Base-by-base conservation (phyloP, 35 echinoderm and acorn worm genomes). In the Ptychodera flava region DNA sequence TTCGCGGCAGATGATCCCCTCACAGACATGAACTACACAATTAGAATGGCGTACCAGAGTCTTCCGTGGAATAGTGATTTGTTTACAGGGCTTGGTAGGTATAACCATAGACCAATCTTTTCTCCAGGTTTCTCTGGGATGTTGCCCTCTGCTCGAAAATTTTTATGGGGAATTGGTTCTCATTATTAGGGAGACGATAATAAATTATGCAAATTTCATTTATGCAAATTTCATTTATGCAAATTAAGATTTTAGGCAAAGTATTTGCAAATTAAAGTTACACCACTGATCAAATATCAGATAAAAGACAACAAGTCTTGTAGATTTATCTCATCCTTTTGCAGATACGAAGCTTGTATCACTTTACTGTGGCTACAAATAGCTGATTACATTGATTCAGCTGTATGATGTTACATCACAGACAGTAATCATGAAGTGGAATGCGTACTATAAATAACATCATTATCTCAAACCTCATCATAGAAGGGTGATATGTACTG, bases 11-110 rank as follows among this genome's bases (percentile, higher is more conserved):
- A 85, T 12, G 82, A 79, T 52, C 89, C 89, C 35, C 87, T 83
- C 6, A 35, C 34, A 16, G 79, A 93, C 80, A 75, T 93, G 78
- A 78, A 37, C 33, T 89, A 89, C 35, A 86, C 82, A 1, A 89
- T 93, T 33, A 75, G 91, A 38, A 79, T 78, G 27, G n/a, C 82
- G 1, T 89, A 82, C 28, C 29, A 36, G 34, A 22, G 22, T 14
- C 35, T 82, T 28, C 82, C 77, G 2, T 1, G 15, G 1, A 77
- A 83, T 0, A 16, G 16, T 1, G 22, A 35, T 31, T 29, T 35
- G 22, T 92, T 83, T 85, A 78, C 79, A 12, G 30, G 33, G 35
- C 22, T 27, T 15, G 87, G 91, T 93, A 89, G n/a, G 82, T n/a
- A n/a, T n/a, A n/a, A n/a, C n/a, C n/a, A n/a, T n/a, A n/a, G n/a